Evolutionary conservation across 1,140 invertebrate genomes (phyloP).

Genomic region (Heliconius himera): DNA sequence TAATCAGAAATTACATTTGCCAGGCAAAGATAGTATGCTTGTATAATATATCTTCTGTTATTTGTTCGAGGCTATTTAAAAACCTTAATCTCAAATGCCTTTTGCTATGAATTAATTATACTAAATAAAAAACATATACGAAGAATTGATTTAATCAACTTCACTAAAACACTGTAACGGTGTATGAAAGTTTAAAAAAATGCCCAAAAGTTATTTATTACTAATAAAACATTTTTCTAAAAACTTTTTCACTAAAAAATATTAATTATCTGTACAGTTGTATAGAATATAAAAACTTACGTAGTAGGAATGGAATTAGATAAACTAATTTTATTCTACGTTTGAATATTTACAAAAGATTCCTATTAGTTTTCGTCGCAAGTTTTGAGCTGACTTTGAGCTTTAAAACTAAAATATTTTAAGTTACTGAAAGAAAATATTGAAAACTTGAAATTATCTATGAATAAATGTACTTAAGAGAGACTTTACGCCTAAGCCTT

Average conservation of each 20-base stretch:
- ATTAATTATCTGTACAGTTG: conserved; percentile 59
- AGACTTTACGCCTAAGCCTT: conserved; percentile 30
- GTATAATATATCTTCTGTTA: too few species aligned
- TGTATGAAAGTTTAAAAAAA: conserved; percentile 14
- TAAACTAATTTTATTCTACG: conserved; percentile 42
- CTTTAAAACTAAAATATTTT: conserved; percentile 69
- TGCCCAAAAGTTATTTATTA: conserved; percentile 22
- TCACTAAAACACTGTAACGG: conserved; percentile 24
- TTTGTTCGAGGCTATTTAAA: background rate
- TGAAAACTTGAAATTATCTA: conserved; percentile 25
- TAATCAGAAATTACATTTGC: background rate
- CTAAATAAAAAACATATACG: background rate
- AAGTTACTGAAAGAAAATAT: conserved; percentile 7
- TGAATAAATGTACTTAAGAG: conserved; percentile 44
- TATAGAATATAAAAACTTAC: conserved; percentile 63
- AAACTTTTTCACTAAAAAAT: conserved; percentile 47
- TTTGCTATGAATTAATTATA: conserved; percentile 4
- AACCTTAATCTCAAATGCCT: background rate
- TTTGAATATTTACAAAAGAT: conserved; percentile 68
- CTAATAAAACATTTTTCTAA: conserved; percentile 42
- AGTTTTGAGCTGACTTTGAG: conserved; percentile 77
- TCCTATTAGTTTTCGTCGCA: conserved; percentile 50
- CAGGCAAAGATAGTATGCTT: background rate
- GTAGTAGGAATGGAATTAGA: conserved; percentile 72
- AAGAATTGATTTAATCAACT: conserved; percentile 39